A percentile compares a stretch with the other conserved stretches of the same genome.
Evolutionary conservation across 2,888 invertebrate species (phyloP).

Genomic region (Gortyna flavago): DNA sequence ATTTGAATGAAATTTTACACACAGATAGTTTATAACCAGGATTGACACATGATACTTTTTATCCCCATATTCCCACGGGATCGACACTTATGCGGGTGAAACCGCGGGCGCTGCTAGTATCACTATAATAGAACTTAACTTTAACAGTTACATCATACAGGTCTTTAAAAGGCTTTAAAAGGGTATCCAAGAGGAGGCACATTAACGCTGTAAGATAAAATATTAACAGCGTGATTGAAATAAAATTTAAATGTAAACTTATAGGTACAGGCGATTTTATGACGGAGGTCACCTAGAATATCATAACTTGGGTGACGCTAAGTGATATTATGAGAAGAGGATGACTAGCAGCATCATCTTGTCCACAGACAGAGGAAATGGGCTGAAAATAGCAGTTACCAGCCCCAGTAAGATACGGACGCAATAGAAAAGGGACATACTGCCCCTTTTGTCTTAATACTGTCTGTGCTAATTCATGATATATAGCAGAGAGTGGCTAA

Average conservation of each 20-base stretch:
- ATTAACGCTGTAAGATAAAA: constrained; percentile 48
- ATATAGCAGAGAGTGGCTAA: background rate
- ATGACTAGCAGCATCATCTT: too few relatives aligned
- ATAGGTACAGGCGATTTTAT: constrained; percentile 5
- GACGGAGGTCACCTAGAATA: background rate
- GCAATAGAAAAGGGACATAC: background rate
- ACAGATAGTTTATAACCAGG: too few relatives aligned
- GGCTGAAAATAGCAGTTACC: background rate
- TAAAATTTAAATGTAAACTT: constrained; percentile 27
- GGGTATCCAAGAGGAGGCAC: constrained; percentile 63
- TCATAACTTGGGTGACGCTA: background rate
- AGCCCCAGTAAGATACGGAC: background rate
- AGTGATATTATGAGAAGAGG: background rate
- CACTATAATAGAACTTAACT: constrained; percentile 76
- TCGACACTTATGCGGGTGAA: too few relatives aligned
- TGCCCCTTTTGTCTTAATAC: background rate
- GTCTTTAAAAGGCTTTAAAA: constrained; percentile 83
- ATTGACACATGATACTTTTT: too few relatives aligned
- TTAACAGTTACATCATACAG: constrained; percentile 71
- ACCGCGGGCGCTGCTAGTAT: too few relatives aligned
- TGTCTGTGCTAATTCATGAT: background rate
- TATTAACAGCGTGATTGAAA: constrained; percentile 42
- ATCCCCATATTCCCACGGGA: too few relatives aligned
- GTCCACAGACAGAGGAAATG: background rate
- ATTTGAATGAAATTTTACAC: too few relatives aligned